Percentiles rank a stretch among this genome's conserved stretches.
Evolutionary conservation across 30 jellyfish, hydroid and myxozoan species (phyloP).

Genomic region (Aurelia sp.): DNA sequence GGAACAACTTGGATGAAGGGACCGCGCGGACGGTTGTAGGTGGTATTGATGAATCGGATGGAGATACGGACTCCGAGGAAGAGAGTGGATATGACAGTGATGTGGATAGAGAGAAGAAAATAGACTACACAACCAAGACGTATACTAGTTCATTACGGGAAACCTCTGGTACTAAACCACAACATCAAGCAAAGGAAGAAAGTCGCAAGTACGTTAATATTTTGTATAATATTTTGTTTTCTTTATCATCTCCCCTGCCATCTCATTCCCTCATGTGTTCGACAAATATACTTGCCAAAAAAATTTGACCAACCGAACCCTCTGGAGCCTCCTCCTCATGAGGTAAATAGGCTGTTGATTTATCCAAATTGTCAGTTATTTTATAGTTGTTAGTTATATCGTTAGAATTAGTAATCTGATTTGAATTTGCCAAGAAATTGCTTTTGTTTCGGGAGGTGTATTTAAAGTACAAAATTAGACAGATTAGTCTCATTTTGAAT

Average conservation of each 20-base stretch:
- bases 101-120: slow-evolving; percentile 94
- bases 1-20: slow-evolving; percentile 81
- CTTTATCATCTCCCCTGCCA: background rate
- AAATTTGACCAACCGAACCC: no score
- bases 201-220: slow-evolving; percentile 59
- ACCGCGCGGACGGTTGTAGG: slow-evolving; percentile 28
- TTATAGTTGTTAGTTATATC: no score
- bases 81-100: slow-evolving; percentile 98
- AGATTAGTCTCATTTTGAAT: no score
- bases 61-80: slow-evolving; percentile 94
- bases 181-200: slow-evolving; percentile 64
- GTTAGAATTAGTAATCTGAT: no score
- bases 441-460: no score
- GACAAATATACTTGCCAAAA: no score
- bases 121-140: slow-evolving; percentile 81
- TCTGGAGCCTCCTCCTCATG: no score
- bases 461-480: no score
- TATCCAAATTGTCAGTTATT: no score
- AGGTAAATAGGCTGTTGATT: no score
- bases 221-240: background rate
- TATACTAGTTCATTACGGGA: slow-evolving; percentile 79
- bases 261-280: background rate
- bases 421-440: no score
- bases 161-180: slow-evolving; percentile 88
- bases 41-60: slow-evolving; percentile 55